A percentile compares a stretch with the other conserved stretches of the same genome.
These are phyloP conservation scores for Penaeus indicus DNA, from an alignment of 1,140 invertebrate genomes.

Conservation along the genomic window DNA sequence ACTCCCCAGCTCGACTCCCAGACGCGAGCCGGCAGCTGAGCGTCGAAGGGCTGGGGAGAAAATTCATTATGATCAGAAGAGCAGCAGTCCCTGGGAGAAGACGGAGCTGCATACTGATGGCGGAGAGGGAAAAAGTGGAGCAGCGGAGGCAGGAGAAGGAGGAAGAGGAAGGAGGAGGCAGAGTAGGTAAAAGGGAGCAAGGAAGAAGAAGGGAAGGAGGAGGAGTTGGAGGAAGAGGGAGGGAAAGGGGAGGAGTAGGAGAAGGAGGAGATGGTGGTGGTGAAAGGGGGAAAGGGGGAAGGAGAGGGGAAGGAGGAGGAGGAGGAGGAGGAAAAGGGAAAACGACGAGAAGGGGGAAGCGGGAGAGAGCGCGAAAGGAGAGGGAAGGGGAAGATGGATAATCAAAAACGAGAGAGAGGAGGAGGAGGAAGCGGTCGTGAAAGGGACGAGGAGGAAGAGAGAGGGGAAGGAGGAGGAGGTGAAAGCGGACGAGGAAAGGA, in stretches of 20 bases:
- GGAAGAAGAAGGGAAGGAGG: too few species aligned
- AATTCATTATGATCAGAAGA: slow-evolving; percentile 59
- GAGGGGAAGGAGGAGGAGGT: slow-evolving; percentile 9
- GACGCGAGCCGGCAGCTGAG: slow-evolving; percentile 22
- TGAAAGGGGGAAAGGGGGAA: background rate
- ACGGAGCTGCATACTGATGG: slow-evolving; percentile 45
- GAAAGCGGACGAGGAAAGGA: background rate
- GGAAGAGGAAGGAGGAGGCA: background rate
- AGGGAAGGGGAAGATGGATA: background rate
- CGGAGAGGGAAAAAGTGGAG: background rate
- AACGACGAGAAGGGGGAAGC: background rate
- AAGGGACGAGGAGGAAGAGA: background rate
- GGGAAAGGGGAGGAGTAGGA: too few species aligned
- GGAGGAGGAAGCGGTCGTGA: background rate
- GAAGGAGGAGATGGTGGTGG: background rate
- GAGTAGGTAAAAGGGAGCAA: too few species aligned
- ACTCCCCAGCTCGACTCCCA: too few species aligned
- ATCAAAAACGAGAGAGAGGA: background rate
- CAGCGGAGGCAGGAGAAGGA: background rate
- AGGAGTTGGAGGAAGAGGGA: too few species aligned
- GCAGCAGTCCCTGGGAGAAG: slow-evolving; percentile 49
- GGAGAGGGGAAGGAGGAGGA: background rate
- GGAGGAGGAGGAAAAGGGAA: background rate
- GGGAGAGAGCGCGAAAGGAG: background rate
- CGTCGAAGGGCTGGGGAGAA: slow-evolving; percentile 45